A percentile compares a stretch with the other conserved stretches of the same genome.
Evolutionary conservation across 2,888 invertebrate species (phyloP).

Genomic region (Nomada hirtipes): DNA sequence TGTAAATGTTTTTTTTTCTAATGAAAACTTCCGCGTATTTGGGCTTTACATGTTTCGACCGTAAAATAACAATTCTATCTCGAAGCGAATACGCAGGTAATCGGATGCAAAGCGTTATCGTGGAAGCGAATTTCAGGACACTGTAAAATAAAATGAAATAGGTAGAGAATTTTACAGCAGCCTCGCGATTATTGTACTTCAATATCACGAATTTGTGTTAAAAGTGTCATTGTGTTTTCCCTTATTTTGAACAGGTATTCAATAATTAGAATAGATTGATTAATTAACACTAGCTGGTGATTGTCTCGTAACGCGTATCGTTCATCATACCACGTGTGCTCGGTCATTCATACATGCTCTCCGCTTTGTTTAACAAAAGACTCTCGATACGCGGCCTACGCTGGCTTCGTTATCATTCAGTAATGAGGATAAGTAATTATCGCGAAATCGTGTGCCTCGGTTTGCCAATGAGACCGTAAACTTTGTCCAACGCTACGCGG

Average conservation of each 20-base stretch:
- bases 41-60: background rate
- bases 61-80: background rate
- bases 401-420: constrained; percentile 21
- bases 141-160: no score
- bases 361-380: background rate
- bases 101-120: no score
- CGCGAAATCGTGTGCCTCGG: background rate
- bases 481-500: background rate
- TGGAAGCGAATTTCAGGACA: no score
- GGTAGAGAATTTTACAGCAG: no score
- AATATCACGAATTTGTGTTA: no score
- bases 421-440: constrained; percentile 31
- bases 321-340: constrained; percentile 17
- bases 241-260: no score
- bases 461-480: background rate
- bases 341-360: constrained; percentile 14
- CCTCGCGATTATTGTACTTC: no score
- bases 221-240: no score
- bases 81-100: background rate
- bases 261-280: background rate
- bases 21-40: background rate
- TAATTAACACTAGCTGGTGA: constrained; percentile 12
- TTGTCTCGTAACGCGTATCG: background rate
- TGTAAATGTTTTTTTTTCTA: background rate
- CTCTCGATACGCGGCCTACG: background rate